Base-by-base conservation (phyloP, 1,140 invertebrate genomes). In the Drosophila erecta region DNA sequence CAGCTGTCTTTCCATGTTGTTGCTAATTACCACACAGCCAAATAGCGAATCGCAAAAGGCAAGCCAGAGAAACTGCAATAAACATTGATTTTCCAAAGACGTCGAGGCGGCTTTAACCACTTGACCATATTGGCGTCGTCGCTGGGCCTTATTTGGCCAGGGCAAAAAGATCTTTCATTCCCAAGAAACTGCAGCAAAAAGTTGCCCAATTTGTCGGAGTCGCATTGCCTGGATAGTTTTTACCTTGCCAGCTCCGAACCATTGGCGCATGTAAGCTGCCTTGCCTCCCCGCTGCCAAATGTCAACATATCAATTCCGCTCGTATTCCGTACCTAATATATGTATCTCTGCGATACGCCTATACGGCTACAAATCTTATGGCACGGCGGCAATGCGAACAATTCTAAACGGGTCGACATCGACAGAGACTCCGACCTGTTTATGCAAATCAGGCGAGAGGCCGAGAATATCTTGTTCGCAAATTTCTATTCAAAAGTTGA, bases 351-450 rank as follows among this genome's bases (percentile, higher is more conserved):
- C 49, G 65, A 69, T 46, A 66, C 61, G 35, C 24, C 44, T 41
- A 67, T 70, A 40, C 17, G 62, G 49, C 47, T 24, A 53, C 66
- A 70, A 47, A 70, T 56, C 65, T 70, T 75, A 41, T 27, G 47
- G 72, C 71, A 56, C 46, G 60, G 65, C 72, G 74, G 72, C 71
- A 57, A 47, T 56, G 67, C 33, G 37, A 70, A 67, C 62, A 56
- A 64, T 74, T 75, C 72, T 75, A 75, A 75, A 75, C 72, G 72
- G 72, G 72, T 70, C 66, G 66, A 47, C 64, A 69, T 60, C 57
- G 55, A 12, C 47, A 35, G 20, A 58, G 37, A 69, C 62, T 65
- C 43, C 70, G 70, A 74, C 71, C 71, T 75, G 71, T 75, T 75
- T 75, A 75, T 75, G 72, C 71, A 76, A 75, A 75, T 75, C 50